Base-by-base conservation (phyloP, 2,797 vertebrate genomes). In the Chelidonichthys spinosus region DNA sequence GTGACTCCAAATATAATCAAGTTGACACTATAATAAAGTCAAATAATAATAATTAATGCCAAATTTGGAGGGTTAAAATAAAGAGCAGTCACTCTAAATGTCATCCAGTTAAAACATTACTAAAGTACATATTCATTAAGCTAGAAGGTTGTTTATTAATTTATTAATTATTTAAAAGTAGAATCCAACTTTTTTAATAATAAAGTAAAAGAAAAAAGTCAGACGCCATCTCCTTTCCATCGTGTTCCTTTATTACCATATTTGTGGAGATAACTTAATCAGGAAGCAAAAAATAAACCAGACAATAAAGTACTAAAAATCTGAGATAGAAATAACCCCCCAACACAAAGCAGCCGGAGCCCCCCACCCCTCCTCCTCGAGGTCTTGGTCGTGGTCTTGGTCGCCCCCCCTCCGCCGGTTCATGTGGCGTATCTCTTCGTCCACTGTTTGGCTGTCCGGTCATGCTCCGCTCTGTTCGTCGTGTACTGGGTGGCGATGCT, bases 401-500 rank as follows among this genome's bases (percentile, higher is more conserved):
- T 63, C 43, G 13, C 59, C 46, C 43, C 15, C 44, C 71, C 65
- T 7, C 44, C 44, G 11, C 71, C 0, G 69, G 82, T 83, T 84
- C 96, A 98, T 95, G 97, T 98, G 85, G 97, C 96, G 0, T 98
- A 98, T 95, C 97, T 93, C 93, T 98, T 98, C 84, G 97, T 98
- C 97, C 97, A 98, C 89, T 98, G 97, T 95, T 96, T 96, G 95
- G 97, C 97, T 94, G 96, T 98, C 89, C 96, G 95, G 95, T 98
- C 97, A 86, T 98, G 97, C 90, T 98, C 97, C 65, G 95, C 96
- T 96, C 97, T 97, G 97, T 98, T 98, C 80, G 97, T 97, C 92
- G 96, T 96, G 73, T 98, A 98, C 91, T 98, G 97, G 90, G 97
- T 98, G 90, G 97, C 97, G 88, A 98, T 98, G 86, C 97, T 98